These are phyloP conservation scores for Perizoma affinitatum DNA, from an alignment of 2,888 invertebrate species.

Conservation along the genomic window DNA sequence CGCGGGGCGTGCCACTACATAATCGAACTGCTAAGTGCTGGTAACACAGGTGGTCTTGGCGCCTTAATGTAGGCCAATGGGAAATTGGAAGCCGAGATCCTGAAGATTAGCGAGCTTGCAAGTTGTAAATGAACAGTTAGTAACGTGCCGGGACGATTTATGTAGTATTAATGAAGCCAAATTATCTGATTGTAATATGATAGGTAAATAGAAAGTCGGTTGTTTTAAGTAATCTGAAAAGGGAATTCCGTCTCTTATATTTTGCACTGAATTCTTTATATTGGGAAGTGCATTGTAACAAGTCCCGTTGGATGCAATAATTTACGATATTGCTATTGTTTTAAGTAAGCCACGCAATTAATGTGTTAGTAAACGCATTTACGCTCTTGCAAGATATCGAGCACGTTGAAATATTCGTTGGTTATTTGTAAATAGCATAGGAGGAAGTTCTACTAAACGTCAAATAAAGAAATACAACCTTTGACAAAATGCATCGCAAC, in stretches of 20 bases:
- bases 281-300: not conserved
- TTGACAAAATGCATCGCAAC: conserved; percentile 26
- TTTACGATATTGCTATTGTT: too few relatives aligned
- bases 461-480: conserved; percentile 25
- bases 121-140: conserved; percentile 36
- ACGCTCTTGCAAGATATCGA: too few relatives aligned
- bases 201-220: conserved; percentile 21
- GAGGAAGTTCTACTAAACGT: conserved; percentile 28
- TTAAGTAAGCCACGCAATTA: too few relatives aligned
- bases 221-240: too few relatives aligned
- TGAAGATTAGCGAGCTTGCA: conserved; percentile 30
- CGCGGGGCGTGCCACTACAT: too few relatives aligned
- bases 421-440: conserved; percentile 13
- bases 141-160: conserved; percentile 30
- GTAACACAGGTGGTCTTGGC: conserved; percentile 21
- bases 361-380: too few relatives aligned
- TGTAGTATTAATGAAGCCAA: conserved; percentile 34
- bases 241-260: not conserved
- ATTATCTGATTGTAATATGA: conserved; percentile 32
- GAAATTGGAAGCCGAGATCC: conserved; percentile 39
- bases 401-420: not conserved
- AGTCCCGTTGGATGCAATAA: too few relatives aligned
- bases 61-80: conserved; percentile 37
- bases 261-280: not conserved
- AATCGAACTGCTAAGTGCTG: conserved; percentile 7